phyloP scores from a whole-genome alignment of 2,797 vertebrate species.

The Anas bernieri region DNA sequence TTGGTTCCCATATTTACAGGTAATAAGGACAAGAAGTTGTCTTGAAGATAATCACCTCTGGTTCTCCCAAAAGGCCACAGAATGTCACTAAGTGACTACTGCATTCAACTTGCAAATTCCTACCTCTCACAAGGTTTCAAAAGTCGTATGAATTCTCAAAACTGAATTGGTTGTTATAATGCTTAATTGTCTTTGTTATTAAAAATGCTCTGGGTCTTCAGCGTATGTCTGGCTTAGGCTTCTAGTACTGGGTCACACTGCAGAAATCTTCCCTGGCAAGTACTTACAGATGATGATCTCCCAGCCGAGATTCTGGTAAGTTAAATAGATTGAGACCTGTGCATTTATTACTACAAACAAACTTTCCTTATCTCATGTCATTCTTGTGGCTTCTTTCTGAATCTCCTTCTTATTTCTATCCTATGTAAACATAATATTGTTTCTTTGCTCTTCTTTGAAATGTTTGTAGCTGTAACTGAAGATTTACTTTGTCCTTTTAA shows the following conservation, averaged over 20 bases:
- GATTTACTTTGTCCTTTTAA: not conserved
- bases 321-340: not conserved
- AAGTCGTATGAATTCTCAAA: not conserved
- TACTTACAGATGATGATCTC: not conserved
- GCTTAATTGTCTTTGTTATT: not conserved
- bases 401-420: not conserved
- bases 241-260: not conserved
- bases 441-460: not conserved
- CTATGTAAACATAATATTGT: not conserved
- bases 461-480: not conserved
- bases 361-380: not conserved
- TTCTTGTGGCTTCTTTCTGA: not conserved
- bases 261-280: not conserved
- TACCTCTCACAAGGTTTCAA: not conserved
- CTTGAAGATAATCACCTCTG: not conserved
- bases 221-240: not conserved
- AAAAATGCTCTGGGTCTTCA: not conserved
- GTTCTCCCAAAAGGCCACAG: not conserved
- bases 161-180: not conserved
- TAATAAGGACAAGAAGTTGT: not conserved
- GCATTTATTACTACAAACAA: not conserved
- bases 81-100: not conserved
- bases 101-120: not conserved
- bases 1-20: not conserved
- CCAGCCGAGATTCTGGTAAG: not conserved